Base-by-base conservation (phyloP, 2,113 vertebrate genomes). In the Uria lomvia region DNA sequence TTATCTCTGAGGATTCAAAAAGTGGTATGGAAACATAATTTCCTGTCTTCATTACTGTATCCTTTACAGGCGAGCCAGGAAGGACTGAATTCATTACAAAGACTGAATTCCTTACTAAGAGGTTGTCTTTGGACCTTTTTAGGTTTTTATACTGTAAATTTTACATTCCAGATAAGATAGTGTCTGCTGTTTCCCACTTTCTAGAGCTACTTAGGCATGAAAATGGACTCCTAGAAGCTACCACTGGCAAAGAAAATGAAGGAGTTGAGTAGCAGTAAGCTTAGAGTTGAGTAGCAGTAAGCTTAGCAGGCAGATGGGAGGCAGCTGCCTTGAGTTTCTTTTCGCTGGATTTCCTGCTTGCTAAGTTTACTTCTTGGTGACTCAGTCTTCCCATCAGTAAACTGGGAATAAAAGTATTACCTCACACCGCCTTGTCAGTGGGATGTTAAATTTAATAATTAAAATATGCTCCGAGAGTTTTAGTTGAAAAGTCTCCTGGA, bases 361-460 rank as follows among this genome's bases (percentile, higher is more conserved):
- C 52, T 65, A 59, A 34, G n/a, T 75, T 80, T 74, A 84, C 43
- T 92, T 96, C 24, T 79, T 26, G 42, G 66, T 84, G 49, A 80
- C 59, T 89, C 58, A 68, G 26, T 84, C 43, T 91, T 34, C 40
- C 65, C 43, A 80, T 91, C 80, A 78, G n/a, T 72, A 92, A 92
- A 70, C 62, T 68, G 72, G 43, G 62, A 92, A 86, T 66, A 79
- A 81, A 87, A 92, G 59, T 91, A 67, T 84, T 88, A 78, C 65
- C 71, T 95, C 71, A 65, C 56, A 52, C 30, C 0, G 2, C 73
- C 60, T 78, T 95, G 80, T 85, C 94, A 96, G 77, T 79, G 66
- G 34, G 43, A 81, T 78, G 86, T 79, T 84, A 93, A 92, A 88
- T 91, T 91, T 86, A 93, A 85, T 78, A 94, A 95, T 89, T 83